These are phyloP conservation scores for Corythornis leucogaster DNA, from an alignment of 2,797 vertebrate genomes.

Conservation along the genomic window DNA sequence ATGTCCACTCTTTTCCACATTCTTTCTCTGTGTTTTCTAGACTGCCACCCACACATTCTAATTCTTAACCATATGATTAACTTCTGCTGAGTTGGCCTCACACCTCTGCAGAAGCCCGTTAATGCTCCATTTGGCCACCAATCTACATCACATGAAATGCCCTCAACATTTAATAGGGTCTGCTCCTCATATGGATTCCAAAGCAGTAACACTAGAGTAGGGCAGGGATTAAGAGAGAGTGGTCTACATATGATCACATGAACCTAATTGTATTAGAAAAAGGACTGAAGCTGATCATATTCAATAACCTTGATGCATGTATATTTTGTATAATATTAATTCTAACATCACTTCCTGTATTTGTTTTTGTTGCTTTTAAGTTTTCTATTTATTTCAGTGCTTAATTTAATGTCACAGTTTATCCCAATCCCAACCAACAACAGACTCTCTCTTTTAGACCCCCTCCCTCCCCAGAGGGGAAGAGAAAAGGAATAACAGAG, in stretches of 20 bases:
- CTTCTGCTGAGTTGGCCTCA: neutral
- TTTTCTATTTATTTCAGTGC: neutral
- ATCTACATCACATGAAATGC: neutral
- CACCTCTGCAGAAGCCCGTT: fast-evolving
- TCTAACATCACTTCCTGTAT: neutral
- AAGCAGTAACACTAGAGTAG: neutral
- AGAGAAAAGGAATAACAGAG: too few relatives aligned
- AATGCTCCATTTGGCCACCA: neutral
- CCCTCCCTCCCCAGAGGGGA: too few relatives aligned
- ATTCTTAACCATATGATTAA: neutral
- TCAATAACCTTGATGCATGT: neutral
- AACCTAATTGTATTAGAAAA: neutral
- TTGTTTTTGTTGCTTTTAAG: neutral
- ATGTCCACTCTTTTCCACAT: neutral
- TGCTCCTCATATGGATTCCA: neutral
- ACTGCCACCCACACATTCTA: neutral
- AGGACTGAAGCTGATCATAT: neutral
- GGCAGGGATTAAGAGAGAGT: neutral
- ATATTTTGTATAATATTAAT: neutral
- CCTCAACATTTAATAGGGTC: neutral
- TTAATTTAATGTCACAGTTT: neutral
- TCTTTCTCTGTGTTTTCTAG: neutral
- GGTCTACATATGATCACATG: neutral
- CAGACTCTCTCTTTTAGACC: too few relatives aligned
- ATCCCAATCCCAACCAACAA: too few relatives aligned